These are phyloP conservation scores for Phrynosoma platyrhinos DNA, from an alignment of 2,113 vertebrate genomes.

Conservation along the genomic window DNA sequence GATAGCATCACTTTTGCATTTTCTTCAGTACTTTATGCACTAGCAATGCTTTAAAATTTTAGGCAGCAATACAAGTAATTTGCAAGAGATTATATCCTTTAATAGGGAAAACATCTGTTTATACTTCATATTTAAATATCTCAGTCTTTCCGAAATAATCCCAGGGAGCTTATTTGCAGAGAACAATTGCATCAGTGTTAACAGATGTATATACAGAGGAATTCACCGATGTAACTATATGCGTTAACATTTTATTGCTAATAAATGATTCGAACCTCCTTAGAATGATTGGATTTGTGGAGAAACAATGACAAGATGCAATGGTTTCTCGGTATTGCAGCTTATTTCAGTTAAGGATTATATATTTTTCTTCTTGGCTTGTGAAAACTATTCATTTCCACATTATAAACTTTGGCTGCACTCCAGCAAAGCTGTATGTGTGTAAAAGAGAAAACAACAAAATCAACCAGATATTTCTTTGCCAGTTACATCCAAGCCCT, in stretches of 20 bases:
- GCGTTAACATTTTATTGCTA: background rate
- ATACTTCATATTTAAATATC: conserved; percentile 37
- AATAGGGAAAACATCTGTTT: conserved; percentile 44
- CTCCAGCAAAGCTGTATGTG: background rate
- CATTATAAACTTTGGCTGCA: background rate
- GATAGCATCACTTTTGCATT: background rate
- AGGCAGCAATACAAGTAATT: conserved; percentile 13
- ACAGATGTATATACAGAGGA: conserved; percentile 11
- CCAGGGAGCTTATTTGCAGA: conserved; percentile 26
- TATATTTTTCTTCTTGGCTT: conserved; percentile 20
- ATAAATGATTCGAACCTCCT: conserved; percentile 10
- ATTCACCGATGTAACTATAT: background rate
- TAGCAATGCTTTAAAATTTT: background rate
- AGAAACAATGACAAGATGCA: conserved; percentile 4
- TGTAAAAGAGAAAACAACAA: background rate
- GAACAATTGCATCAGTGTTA: conserved; percentile 14
- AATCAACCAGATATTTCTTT: background rate
- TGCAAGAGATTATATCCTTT: conserved; percentile 23
- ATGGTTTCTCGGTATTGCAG: conserved; percentile 3
- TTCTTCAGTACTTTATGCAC: background rate
- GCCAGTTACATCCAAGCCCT: conserved; percentile 9
- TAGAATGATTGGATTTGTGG: background rate
- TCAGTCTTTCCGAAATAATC: conserved; percentile 43
- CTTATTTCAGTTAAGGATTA: conserved; percentile 3
- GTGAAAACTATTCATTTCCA: conserved; percentile 34